Evolutionary conservation across 2,797 vertebrate genomes (phyloP).

Genomic region (Mustela erminea): DNA sequence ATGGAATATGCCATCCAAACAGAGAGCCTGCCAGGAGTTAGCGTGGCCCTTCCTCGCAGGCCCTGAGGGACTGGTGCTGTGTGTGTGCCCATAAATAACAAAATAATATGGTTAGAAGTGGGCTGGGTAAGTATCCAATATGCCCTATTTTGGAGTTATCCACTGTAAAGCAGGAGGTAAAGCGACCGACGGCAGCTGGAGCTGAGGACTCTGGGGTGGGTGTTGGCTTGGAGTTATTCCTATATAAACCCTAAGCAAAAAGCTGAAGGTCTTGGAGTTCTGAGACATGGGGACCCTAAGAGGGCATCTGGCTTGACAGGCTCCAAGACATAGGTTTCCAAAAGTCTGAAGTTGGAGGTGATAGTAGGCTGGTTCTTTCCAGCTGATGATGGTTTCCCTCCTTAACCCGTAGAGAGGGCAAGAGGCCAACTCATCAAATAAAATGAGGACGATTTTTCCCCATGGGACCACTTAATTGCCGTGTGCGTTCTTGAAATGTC

Average conservation of each 20-base stretch:
- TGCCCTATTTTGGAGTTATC: background rate
- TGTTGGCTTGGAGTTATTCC: background rate
- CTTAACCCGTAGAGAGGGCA: background rate
- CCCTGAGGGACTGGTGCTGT: background rate
- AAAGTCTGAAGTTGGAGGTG: background rate
- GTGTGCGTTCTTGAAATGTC: background rate
- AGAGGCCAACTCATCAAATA: background rate
- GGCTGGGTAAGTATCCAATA: background rate
- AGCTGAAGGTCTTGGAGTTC: background rate
- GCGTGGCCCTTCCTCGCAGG: background rate
- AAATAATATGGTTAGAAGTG: background rate
- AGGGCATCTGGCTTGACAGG: background rate
- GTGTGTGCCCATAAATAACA: background rate
- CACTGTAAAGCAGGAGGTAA: background rate
- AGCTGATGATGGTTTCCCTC: background rate
- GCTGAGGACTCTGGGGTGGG: background rate
- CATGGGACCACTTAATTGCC: background rate
- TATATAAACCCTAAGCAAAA: background rate
- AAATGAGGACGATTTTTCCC: background rate
- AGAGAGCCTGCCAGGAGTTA: background rate
- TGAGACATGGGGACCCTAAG: background rate
- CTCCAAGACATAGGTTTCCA: background rate
- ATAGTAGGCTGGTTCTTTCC: background rate
- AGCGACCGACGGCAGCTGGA: background rate
- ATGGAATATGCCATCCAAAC: background rate